phyloP scores from a whole-genome alignment of 2,888 invertebrate species.

The Adelphocoris suturalis region DNA sequence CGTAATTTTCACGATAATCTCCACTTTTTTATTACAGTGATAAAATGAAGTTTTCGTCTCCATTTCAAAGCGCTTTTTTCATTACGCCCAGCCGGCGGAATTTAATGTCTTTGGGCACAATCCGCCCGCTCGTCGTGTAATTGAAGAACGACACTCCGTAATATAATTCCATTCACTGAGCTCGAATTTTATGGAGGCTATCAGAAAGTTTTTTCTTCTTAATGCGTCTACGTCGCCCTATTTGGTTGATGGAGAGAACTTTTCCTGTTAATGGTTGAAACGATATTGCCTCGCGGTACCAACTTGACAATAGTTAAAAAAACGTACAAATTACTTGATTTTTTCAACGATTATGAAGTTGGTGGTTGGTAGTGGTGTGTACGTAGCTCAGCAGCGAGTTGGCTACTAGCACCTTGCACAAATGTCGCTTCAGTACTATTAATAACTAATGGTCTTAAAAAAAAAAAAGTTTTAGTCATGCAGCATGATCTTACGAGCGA shows the following conservation, averaged over 20 bases:
- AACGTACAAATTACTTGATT: too few relatives aligned
- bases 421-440: too few relatives aligned
- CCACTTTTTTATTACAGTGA: slow-evolving; percentile 22
- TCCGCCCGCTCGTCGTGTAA: slow-evolving; percentile 5
- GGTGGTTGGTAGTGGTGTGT: too few relatives aligned
- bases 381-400: too few relatives aligned
- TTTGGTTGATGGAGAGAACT: not conserved
- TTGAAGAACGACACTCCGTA: slow-evolving; percentile 17
- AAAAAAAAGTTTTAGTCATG: too few relatives aligned
- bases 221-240: not conserved
- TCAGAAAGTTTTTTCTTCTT: not conserved
- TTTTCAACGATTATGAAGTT: too few relatives aligned
- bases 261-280: not conserved
- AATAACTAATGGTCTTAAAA: too few relatives aligned
- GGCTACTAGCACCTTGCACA: too few relatives aligned
- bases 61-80: slow-evolving; percentile 29
- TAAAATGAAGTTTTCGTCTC: slow-evolving; percentile 37
- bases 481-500: too few relatives aligned
- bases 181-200: slow-evolving; percentile 17
- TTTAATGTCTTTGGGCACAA: not conserved
- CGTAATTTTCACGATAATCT: slow-evolving; percentile 38
- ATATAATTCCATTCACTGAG: slow-evolving; percentile 28
- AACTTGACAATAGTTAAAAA: not conserved
- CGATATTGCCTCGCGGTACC: not conserved
- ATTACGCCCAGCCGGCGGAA: slow-evolving; percentile 8